These are phyloP conservation scores for Zapus hudsonius DNA, from an alignment of 2,113 vertebrate genomes.

Conservation along the genomic window DNA sequence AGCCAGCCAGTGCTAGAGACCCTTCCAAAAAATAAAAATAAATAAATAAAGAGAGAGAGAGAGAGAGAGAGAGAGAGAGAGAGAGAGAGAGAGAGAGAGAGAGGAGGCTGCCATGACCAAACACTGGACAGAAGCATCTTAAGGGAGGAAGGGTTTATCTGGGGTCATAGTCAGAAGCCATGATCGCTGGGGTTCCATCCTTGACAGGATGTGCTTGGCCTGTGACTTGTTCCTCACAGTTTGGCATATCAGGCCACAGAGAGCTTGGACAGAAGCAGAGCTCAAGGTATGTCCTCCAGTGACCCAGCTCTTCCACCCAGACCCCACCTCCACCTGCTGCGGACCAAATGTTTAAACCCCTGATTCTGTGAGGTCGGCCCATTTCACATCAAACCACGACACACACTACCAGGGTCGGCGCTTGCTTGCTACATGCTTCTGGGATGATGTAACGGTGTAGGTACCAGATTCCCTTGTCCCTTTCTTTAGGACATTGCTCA, in stretches of 20 bases:
- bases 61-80: too few species aligned
- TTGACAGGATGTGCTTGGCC: background rate
- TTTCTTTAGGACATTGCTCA: background rate
- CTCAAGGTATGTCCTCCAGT: background rate
- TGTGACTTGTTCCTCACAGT: background rate
- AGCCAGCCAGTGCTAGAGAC: too few species aligned
- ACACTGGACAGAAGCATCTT: background rate
- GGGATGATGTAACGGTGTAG: accelerated
- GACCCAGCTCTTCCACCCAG: background rate
- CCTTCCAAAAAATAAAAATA: too few species aligned
- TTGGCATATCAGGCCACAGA: background rate
- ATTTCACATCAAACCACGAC: background rate
- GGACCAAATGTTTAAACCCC: background rate
- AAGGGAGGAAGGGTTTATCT: background rate
- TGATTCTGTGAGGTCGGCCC: background rate
- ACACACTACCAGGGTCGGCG: too few species aligned
- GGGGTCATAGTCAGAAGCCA: background rate
- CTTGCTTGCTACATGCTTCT: background rate
- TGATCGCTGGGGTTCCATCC: background rate
- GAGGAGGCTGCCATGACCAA: background rate
- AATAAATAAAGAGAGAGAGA: too few species aligned
- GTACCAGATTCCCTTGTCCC: background rate
- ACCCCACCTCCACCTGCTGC: background rate
- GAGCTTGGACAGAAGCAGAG: background rate
- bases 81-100: background rate